Conservation (phyloP, 2,888 invertebrate species). For the Epistrophe eligans region DNA sequence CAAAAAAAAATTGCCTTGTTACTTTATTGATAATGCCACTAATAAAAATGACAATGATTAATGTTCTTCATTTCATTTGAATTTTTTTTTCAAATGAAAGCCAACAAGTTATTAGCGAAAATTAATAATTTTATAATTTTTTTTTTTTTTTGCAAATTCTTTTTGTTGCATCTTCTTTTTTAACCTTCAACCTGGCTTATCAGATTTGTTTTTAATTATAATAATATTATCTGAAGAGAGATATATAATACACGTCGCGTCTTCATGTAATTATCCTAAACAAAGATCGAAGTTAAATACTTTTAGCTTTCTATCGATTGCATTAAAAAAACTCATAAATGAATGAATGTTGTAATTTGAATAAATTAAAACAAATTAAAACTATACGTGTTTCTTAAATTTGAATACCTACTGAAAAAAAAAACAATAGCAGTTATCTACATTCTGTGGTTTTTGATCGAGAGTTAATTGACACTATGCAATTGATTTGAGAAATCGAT, state of each 20-base stretch:
- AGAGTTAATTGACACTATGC: background rate
- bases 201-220: background rate
- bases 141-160: background rate
- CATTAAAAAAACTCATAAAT: background rate
- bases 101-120: constrained; percentile 4
- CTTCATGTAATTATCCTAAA: background rate
- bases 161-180: constrained; percentile 1
- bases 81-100: background rate
- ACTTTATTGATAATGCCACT: constrained; percentile 19
- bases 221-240: background rate
- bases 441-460: background rate
- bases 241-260: no score
- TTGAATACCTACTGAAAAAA: background rate
- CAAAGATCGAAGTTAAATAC: background rate
- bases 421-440: background rate
- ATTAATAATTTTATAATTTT: no score
- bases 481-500: background rate
- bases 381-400: background rate
- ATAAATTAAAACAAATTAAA: no score
- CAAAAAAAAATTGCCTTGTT: constrained; percentile 1
- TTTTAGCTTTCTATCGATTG: background rate
- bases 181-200: constrained; percentile 24
- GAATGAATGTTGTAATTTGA: no score
- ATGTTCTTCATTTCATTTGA: background rate
- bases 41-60: constrained; percentile 12